A percentile compares a stretch with the other conserved stretches of the same genome.
These are phyloP conservation scores for Byasa hedistus DNA, from an alignment of 2,888 invertebrate genomes.

Conservation along the genomic window DNA sequence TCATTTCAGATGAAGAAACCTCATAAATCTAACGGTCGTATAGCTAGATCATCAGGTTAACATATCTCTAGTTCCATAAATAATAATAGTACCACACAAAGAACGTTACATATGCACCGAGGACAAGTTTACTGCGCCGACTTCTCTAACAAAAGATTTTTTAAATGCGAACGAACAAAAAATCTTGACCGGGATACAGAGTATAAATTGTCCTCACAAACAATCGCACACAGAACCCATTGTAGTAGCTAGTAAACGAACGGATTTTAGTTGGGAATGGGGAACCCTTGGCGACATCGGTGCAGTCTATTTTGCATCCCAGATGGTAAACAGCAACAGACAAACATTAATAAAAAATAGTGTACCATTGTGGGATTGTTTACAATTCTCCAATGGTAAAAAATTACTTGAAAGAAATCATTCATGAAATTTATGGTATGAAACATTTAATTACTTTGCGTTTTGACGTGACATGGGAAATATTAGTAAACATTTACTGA, in stretches of 20 bases:
- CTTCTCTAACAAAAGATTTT: conserved; percentile 9
- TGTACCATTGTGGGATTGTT: conserved; percentile 8
- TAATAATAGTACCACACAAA: too few species aligned
- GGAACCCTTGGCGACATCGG: conserved; percentile 39
- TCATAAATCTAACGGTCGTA: too few species aligned
- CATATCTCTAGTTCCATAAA: too few species aligned
- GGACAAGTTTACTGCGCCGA: too few species aligned
- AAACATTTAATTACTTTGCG: too few species aligned
- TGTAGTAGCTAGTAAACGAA: conserved; percentile 56
- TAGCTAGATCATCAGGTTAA: too few species aligned
- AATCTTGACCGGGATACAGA: conserved; percentile 37
- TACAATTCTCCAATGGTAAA: conserved; percentile 23
- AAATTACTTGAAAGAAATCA: too few species aligned
- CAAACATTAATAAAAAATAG: conserved; percentile 2
- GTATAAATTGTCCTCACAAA: conserved; percentile 53
- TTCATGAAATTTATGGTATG: too few species aligned
- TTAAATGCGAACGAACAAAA: conserved; percentile 28
- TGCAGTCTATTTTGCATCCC: conserved; percentile 12
- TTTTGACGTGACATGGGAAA: too few species aligned
- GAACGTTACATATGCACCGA: too few species aligned
- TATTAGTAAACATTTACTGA: too few species aligned
- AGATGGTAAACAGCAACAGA: conserved; percentile 14
- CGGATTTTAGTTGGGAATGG: conserved; percentile 33
- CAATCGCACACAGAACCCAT: conserved; percentile 52
- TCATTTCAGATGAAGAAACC: too few species aligned